Evolutionary conservation across 1,140 invertebrate genomes (phyloP).

Genomic region (Pectinophora gossypiella): DNA sequence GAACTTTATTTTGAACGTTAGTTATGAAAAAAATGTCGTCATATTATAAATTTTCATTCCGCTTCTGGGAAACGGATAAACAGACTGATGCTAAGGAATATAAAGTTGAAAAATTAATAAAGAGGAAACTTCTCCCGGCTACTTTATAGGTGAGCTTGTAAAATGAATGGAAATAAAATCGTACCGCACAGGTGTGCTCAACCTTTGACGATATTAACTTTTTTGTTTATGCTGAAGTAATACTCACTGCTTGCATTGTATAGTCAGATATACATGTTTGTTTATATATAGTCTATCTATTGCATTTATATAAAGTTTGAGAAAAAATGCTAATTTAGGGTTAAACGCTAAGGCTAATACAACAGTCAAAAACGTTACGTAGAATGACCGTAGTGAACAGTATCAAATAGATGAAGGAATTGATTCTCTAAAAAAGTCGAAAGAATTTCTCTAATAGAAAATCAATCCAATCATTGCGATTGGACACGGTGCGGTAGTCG

Average conservation of each 20-base stretch:
- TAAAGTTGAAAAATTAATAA: constrained; percentile 75
- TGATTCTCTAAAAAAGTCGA: constrained; percentile 42
- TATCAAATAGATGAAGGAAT: constrained; percentile 49
- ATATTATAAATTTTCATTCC: constrained; percentile 11
- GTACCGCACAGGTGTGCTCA: constrained; percentile 67
- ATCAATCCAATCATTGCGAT: constrained; percentile 58
- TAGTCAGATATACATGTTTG: too few relatives aligned
- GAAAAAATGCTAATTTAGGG: too few relatives aligned
- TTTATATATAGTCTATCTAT: too few relatives aligned
- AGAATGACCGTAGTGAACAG: constrained; percentile 23
- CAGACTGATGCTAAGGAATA: constrained; percentile 64
- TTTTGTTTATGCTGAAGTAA: constrained; percentile 51
- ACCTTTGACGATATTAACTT: constrained; percentile 72
- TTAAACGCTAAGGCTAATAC: too few relatives aligned
- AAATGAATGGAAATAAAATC: constrained; percentile 73
- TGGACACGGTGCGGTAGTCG: constrained; percentile 41
- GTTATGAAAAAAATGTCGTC: constrained; percentile 1
- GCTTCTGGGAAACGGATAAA: constrained; percentile 40
- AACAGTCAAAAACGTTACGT: neutral
- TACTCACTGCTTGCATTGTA: constrained; percentile 24
- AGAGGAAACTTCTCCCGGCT: constrained; percentile 61
- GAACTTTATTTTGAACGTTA: too few relatives aligned
- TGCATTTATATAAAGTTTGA: too few relatives aligned
- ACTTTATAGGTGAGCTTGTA: constrained; percentile 70
- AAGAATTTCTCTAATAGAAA: constrained; percentile 52